Base-by-base conservation (phyloP, 1,140 invertebrate genomes). In the Zaprionus ornatus region DNA sequence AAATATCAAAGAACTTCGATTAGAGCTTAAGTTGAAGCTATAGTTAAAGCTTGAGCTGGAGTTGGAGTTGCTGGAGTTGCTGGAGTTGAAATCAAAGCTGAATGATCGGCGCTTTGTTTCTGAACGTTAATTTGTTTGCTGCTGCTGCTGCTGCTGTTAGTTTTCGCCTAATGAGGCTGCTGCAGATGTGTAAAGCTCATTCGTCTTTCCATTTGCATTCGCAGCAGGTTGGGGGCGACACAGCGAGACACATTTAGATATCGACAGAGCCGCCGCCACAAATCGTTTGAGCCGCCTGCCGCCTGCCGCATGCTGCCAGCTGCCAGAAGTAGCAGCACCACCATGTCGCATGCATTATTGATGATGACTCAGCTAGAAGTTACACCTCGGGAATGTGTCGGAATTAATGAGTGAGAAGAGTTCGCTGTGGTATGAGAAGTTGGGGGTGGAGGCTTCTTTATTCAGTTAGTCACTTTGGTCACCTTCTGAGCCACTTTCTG, bases 121-220 rank as follows among this genome's bases (percentile, higher is more conserved):
- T 75, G 73, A 45, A 10, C 40, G 57, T 70, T 29, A 9, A 29
- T 29, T 29, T 29, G 29, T 29, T 29, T 32, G 29, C 29, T 64
- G 17, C 55, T 57, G n/a, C 29, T 74, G 50, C 55, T 60, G 40
- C 21, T 56, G 12, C 6, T 62, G 7, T 57, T 63, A 19, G 25
- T 71, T 42, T 57, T 70, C 12, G 19, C 25, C 60, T 64, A 75
- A 75, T 75, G 66, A 75, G 67, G 54, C 23, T 64, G 59, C 17
- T 63, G 72, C 67, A 54, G 72, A 74, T 62, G 71, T 68, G 71
- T 74, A 74, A 68, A 68, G 62, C 66, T 73, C 29, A 32, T 15
- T 12, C 35, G 19, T 45, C 17, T 29, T 60, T 74, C 59, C 59
- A 74, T 69, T 63, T 74, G 59, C 72, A 74, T 70, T 56, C 21